Evolutionary conservation across 37 sponge, comb jelly and placozoan species (phyloP), one percentile per base, ranked within the genome.

Genomic region (Chondrilla cf. caribensis): DNA sequence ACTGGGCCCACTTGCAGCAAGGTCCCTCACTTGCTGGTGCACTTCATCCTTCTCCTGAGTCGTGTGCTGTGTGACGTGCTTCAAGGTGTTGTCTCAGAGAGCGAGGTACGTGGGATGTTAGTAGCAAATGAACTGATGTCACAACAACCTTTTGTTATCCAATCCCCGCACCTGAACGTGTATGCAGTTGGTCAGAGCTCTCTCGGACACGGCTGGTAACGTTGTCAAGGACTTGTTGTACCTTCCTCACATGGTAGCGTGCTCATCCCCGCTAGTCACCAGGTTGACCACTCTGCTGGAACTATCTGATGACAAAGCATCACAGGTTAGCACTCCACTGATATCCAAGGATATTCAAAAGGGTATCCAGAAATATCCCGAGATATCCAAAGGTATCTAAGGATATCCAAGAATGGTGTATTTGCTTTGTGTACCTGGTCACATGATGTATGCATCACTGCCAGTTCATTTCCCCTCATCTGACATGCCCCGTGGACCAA

Each of bases 131-230:
- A n/a, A n/a, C n/a, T n/a, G n/a, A n/a, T n/a, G n/a, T n/a, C n/a
- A n/a, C n/a, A n/a, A n/a, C n/a, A n/a, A n/a, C n/a, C n/a, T n/a
- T n/a, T n/a, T n/a, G n/a, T n/a, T n/a, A n/a, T n/a, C n/a, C n/a
- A n/a, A n/a, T n/a, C n/a, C 32, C 80, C 85, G 64, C 76, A 76
- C 29, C 58, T 70, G 51, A n/a, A n/a, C n/a, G n/a, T n/a, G n/a
- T 47, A 11, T 47, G 51, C 68, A 67, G 68, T n/a, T 67, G 24
- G 33, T 33, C 35, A 33, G 35, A 29, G 33, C 33, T 1, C 35
- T 67, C 32, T 33, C 68, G 2, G 35, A 33, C 36, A 11, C 29
- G 2, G n/a, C 38, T 39, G 76, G 24, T 36, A 37, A 22, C 40
- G 25, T 73, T 0, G 38, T 73, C 11, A 0, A 39, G 76, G 76